phyloP scores from a whole-genome alignment of 2,888 invertebrate genomes.

The Pseudolycoriella hygida region DNA sequence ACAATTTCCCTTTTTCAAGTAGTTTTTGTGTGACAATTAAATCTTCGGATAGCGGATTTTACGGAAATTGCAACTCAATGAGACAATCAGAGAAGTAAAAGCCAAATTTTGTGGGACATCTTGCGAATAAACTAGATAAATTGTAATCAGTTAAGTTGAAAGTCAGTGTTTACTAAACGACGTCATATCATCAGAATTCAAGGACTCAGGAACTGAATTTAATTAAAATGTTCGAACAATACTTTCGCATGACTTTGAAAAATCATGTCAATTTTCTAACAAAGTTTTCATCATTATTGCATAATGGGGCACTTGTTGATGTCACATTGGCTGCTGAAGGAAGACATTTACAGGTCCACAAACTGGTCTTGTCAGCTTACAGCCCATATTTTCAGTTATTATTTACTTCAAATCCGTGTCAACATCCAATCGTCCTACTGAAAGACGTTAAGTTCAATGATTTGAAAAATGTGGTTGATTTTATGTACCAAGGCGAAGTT shows the following conservation, averaged over 20 bases:
- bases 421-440: constrained; percentile 76
- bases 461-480: constrained; percentile 74
- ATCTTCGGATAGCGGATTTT: no score
- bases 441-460: constrained; percentile 78
- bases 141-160: no score
- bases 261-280: constrained; percentile 86
- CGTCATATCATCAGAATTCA: constrained; percentile 25
- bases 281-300: constrained; percentile 67
- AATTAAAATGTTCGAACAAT: constrained; percentile 45
- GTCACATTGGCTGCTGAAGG: constrained; percentile 86
- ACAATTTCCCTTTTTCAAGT: no score
- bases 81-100: no score
- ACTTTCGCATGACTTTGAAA: constrained; percentile 76
- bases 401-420: constrained; percentile 71
- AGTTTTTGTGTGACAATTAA: no score
- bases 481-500: constrained; percentile 86
- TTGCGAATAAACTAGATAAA: no score
- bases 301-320: constrained; percentile 71
- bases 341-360: constrained; percentile 72
- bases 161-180: no score
- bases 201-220: constrained; percentile 20
- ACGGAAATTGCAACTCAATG: no score
- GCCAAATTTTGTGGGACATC: no score
- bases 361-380: constrained; percentile 77
- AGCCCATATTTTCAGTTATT: constrained; percentile 84